phyloP scores from a whole-genome alignment of 1,140 invertebrate species.

The Thaumetopoea pityocampa region DNA sequence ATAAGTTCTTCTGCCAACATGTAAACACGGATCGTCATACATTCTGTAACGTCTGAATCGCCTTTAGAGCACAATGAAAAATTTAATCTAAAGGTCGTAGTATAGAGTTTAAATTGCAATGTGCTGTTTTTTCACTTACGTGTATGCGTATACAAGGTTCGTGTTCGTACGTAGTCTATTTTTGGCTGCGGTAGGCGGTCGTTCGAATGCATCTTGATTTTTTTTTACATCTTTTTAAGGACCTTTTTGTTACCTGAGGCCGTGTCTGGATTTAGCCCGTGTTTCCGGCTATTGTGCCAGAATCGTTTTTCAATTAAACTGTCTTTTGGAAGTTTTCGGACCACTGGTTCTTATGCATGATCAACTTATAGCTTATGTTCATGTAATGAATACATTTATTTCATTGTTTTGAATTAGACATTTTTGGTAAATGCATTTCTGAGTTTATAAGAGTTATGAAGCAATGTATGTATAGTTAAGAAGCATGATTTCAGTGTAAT shows the following conservation, averaged over 20 bases:
- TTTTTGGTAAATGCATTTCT: too few relatives aligned
- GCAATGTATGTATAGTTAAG: too few relatives aligned
- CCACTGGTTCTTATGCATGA: too few relatives aligned
- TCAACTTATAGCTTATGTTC: too few relatives aligned
- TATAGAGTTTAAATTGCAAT: constrained; percentile 14
- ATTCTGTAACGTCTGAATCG: constrained; percentile 2
- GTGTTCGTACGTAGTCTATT: constrained; percentile 51
- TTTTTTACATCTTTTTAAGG: constrained; percentile 47
- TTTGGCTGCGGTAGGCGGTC: constrained; percentile 72
- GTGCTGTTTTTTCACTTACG: neutral
- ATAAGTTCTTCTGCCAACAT: constrained; percentile 52
- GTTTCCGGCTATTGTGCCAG: constrained; percentile 61
- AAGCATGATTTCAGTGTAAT: too few relatives aligned
- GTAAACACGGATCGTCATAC: constrained; percentile 42
- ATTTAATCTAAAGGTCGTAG: neutral
- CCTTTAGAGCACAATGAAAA: neutral
- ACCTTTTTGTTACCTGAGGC: constrained; percentile 50
- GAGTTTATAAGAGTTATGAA: too few relatives aligned
- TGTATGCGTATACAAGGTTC: constrained; percentile 5
- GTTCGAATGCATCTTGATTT: constrained; percentile 51
- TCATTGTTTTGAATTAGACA: too few relatives aligned
- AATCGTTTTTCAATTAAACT: constrained; percentile 49
- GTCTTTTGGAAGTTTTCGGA: too few relatives aligned
- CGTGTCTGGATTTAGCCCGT: constrained; percentile 50
- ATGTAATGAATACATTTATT: too few relatives aligned